Evolutionary conservation across 2,113 vertebrate species (phyloP).

Genomic region (Pycnonotus jocosus): DNA sequence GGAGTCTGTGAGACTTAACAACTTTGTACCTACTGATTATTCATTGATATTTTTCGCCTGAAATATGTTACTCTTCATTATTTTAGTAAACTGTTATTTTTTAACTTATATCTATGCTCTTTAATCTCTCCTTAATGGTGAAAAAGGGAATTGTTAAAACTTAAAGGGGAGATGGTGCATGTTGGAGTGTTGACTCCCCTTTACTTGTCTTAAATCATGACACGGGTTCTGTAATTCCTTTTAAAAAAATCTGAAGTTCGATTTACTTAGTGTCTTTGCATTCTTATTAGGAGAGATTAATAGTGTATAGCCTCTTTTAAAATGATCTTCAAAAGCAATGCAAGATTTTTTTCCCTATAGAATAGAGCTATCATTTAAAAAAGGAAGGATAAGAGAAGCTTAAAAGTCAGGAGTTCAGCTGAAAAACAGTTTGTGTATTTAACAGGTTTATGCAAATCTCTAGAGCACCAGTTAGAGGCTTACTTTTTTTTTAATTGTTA

Average conservation of each 20-base stretch:
- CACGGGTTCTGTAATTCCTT: background rate
- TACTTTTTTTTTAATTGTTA: background rate
- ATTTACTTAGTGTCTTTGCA: background rate
- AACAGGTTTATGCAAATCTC: conserved; percentile 23
- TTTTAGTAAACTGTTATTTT: background rate
- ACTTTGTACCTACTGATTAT: background rate
- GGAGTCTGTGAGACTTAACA: background rate
- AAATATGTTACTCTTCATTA: background rate
- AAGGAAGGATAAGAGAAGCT: background rate
- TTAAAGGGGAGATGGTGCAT: background rate
- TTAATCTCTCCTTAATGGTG: background rate
- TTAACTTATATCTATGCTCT: background rate
- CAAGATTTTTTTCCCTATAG: background rate
- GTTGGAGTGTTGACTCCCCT: background rate
- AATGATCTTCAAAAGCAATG: background rate
- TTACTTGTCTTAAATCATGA: background rate
- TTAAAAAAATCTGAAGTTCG: background rate
- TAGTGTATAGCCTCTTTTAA: background rate
- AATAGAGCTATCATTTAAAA: background rate
- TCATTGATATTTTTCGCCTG: background rate
- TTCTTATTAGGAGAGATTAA: background rate
- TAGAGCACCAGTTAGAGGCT: background rate
- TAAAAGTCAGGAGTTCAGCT: background rate
- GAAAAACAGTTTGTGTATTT: background rate
- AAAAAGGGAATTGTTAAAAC: background rate